phyloP scores from a whole-genome alignment of 2,888 invertebrate species.

The Eupeodes latifasciatus region DNA sequence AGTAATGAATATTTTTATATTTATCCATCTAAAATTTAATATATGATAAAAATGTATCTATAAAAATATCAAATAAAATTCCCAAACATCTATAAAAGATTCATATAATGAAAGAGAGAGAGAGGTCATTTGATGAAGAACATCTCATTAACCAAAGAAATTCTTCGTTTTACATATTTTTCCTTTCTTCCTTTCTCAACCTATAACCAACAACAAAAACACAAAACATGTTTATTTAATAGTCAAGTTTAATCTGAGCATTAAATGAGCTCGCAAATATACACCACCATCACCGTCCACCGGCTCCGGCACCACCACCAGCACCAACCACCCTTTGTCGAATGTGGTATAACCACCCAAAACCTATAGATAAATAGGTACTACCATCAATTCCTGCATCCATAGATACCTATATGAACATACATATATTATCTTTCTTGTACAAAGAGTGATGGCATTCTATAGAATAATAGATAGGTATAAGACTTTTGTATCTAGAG shows the following conservation, averaged over 20 bases:
- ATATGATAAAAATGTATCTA: too few relatives aligned
- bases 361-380: neutral
- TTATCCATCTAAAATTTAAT: too few relatives aligned
- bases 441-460: slow-evolving; percentile 4
- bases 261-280: slow-evolving; percentile 44
- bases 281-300: neutral
- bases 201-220: slow-evolving; percentile 52
- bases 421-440: neutral
- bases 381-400: neutral
- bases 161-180: neutral
- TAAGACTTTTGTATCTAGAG: neutral
- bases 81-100: too few relatives aligned
- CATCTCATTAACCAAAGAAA: slow-evolving; percentile 14
- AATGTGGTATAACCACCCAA: slow-evolving; percentile 11
- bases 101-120: neutral
- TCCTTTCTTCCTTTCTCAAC: too few relatives aligned
- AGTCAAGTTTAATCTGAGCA: slow-evolving; percentile 67
- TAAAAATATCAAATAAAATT: too few relatives aligned
- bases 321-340: neutral
- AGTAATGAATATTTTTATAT: too few relatives aligned
- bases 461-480: neutral
- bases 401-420: neutral
- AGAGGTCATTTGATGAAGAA: neutral
- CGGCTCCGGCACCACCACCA: neutral
- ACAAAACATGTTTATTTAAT: slow-evolving; percentile 71